Conservation (phyloP, 2,888 invertebrate species). For the Automeris io region DNA sequence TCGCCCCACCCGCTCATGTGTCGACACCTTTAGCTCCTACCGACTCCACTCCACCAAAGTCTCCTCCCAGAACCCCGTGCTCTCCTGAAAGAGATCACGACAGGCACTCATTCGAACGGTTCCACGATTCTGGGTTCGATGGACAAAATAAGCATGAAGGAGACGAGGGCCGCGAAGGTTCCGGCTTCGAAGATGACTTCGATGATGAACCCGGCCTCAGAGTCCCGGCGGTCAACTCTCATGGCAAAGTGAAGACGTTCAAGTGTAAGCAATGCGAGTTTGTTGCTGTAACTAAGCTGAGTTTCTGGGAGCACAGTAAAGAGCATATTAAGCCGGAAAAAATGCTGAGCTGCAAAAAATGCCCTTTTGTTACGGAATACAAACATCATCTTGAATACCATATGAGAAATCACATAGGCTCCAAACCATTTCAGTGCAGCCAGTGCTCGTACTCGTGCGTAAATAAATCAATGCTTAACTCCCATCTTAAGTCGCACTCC, state of each 20-base stretch:
- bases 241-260: conserved; percentile 91
- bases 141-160: conserved; percentile 47
- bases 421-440: conserved; percentile 96
- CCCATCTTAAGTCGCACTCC: conserved; percentile 97
- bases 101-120: conserved; percentile 55
- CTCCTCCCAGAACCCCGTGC: conserved; percentile 53
- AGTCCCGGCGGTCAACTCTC: conserved; percentile 82
- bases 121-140: conserved; percentile 72
- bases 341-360: conserved; percentile 91
- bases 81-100: conserved; percentile 51
- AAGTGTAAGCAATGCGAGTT: conserved; percentile 95
- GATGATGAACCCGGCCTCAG: conserved; percentile 78
- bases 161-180: conserved; percentile 67
- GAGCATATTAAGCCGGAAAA: conserved; percentile 96
- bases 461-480: conserved; percentile 99
- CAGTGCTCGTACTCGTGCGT: conserved; percentile 94
- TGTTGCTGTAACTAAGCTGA: conserved; percentile 89
- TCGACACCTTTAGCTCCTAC: conserved; percentile 54
- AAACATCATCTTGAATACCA: conserved; percentile 99
- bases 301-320: conserved; percentile 95
- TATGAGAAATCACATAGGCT: conserved; percentile 94
- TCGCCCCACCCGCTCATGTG: conserved; percentile 49
- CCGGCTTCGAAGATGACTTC: conserved; percentile 66
- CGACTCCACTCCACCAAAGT: conserved; percentile 66
- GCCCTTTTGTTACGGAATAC: conserved; percentile 98